Conservation (phyloP, 2,797 vertebrate genomes). For the Sardinella longiceps region DNA sequence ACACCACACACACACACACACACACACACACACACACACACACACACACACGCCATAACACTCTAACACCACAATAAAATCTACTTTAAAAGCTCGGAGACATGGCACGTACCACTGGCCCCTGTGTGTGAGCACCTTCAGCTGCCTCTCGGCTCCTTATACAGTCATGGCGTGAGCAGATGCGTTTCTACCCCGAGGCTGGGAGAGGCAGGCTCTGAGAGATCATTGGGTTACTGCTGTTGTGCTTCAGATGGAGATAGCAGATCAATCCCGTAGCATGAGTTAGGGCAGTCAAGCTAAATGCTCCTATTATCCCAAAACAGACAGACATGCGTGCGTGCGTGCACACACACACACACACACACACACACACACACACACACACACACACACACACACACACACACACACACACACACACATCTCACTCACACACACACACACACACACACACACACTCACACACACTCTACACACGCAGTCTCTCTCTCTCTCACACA, state of each 20-base stretch:
- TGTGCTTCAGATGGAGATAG: not conserved
- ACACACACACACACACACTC: not conserved
- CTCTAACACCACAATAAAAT: constrained; percentile 4
- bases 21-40: too few species aligned
- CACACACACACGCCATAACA: not conserved
- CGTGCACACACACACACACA: not conserved
- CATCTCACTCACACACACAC: too few species aligned
- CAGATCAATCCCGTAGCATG: not conserved
- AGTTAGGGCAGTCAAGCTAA: not conserved
- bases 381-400: not conserved
- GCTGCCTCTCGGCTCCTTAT: constrained; percentile 33
- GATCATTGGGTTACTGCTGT: constrained; percentile 3
- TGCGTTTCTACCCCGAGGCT: constrained; percentile 7
- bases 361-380: not conserved
- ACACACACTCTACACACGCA: not conserved
- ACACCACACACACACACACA: too few species aligned
- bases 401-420: too few species aligned
- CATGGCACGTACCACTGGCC: not conserved
- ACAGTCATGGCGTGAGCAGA: constrained; percentile 23
- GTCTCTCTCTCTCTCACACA: not conserved
- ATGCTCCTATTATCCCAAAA: not conserved
- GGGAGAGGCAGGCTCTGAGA: constrained; percentile 15
- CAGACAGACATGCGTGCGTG: not conserved
- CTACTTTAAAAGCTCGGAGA: not conserved
- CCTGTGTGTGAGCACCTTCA: not conserved